Evolutionary conservation across 2,888 invertebrate species (phyloP).

Genomic region (Lamellibrachia columna): DNA sequence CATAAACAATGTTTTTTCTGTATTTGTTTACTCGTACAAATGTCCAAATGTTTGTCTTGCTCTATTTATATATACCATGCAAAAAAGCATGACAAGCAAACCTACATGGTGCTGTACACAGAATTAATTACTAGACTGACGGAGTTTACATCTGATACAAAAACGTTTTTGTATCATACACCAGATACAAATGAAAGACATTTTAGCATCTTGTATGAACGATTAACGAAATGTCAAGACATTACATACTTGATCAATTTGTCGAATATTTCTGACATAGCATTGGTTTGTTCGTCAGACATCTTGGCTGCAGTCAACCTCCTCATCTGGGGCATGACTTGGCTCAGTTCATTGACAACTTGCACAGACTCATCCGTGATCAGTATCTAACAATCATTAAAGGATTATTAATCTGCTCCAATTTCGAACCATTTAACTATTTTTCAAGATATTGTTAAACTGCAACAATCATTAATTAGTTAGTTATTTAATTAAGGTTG

Average conservation of each 20-base stretch:
- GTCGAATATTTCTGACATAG: slow-evolving; percentile 48
- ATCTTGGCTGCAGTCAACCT: slow-evolving; percentile 52
- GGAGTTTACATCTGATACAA: not conserved
- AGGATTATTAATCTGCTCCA: not conserved
- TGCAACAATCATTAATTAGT: too few relatives aligned
- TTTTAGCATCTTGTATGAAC: too few relatives aligned
- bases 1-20: too few relatives aligned
- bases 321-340: slow-evolving; percentile 48
- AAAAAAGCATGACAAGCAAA: too few relatives aligned
- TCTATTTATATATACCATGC: too few relatives aligned
- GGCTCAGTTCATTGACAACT: slow-evolving; percentile 47
- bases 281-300: slow-evolving; percentile 47
- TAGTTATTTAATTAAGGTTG: too few relatives aligned
- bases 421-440: too few relatives aligned
- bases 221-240: too few relatives aligned
- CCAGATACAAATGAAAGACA: not conserved
- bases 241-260: slow-evolving; percentile 44
- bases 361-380: slow-evolving; percentile 53
- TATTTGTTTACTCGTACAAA: too few relatives aligned
- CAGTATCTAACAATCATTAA: slow-evolving; percentile 46
- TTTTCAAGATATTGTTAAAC: too few relatives aligned
- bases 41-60: too few relatives aligned
- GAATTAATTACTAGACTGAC: not conserved
- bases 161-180: not conserved
- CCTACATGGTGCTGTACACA: too few relatives aligned